Evolutionary conservation across 64 coral and sea anemone genomes (phyloP), one percentile per base, ranked within the genome.

Genomic region (Pocillopora verrucosa): DNA sequence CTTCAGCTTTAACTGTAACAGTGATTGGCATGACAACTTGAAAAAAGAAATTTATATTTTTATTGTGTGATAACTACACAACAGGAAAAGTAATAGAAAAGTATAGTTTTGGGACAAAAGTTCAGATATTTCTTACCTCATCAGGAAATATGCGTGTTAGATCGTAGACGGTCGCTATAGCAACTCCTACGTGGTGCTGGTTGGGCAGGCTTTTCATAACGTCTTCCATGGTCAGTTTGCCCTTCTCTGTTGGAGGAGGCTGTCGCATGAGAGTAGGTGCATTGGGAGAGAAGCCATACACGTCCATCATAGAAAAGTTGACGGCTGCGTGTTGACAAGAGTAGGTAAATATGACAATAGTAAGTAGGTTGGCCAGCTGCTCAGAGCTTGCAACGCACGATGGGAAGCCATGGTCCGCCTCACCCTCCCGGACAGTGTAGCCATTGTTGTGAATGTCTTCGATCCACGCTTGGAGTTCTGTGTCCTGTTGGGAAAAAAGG

Each of bases 251-350:
- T 11, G 95, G 95, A 57, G 95, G 95, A 15, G 92, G 95, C 20
- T 74, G 92, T 25, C 87, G 89, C 92, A 98, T 94, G 1, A 82
- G 80, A 14, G 92, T 86, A 3, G 95, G 95, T 24, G 92, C 89
- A 79, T 93, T 98, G 1, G 95, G 95, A 0, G 91, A 83, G 80
- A 98, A 98, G n/a, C 78, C 79, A 19, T 83, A 88, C 4, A 74
- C 73, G 35, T 98, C 95, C 62, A 98, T 37, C 36, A 94, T 92
- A 34, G 88, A 78, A 60, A 94, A 98, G 79, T 98, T 98, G 16
- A 98, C 92, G 11, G 95, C 95, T 58, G 95, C 92, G 61, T 94
- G 92, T 67, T 98, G 95, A 72, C 95, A 94, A 0, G 95, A 79
- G 59, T 84, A 98, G 5, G 88, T 98, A 64, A 98, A 98, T 11